A percentile compares a stretch with the other conserved stretches of the same genome.
phyloP scores from a whole-genome alignment of 2,888 invertebrate genomes.

The Xestia c-nigrum region DNA sequence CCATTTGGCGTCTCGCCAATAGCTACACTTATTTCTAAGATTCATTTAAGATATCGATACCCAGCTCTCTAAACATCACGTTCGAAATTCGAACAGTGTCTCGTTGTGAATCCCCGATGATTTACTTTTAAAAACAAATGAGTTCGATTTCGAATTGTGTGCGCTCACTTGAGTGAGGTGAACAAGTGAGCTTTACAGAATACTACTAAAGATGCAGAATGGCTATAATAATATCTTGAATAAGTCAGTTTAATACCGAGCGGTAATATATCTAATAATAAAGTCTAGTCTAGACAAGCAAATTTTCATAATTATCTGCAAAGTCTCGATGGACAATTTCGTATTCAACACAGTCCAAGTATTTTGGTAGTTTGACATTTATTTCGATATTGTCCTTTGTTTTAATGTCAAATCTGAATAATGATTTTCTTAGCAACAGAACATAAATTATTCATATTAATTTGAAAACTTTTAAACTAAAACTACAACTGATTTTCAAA shows the following conservation, averaged over 20 bases:
- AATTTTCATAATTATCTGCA: neutral
- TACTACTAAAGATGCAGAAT: neutral
- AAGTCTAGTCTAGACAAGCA: conserved; percentile 18
- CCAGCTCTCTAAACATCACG: neutral
- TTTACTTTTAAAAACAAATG: conserved; percentile 8
- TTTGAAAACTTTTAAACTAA: neutral
- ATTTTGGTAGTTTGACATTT: neutral
- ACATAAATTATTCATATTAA: neutral
- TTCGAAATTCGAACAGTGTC: conserved; percentile 6
- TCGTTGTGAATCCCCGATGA: neutral
- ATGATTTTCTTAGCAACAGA: neutral
- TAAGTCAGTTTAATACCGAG: neutral
- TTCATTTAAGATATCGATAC: neutral
- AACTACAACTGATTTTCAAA: neutral
- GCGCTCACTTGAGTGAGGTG: neutral
- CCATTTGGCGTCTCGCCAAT: conserved; percentile 29
- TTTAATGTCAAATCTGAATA: neutral
- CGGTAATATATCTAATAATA: neutral
- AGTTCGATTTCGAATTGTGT: neutral
- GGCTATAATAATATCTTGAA: neutral
- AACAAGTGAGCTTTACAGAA: neutral
- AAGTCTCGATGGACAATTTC: neutral
- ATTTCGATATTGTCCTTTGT: neutral
- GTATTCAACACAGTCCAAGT: conserved; percentile 3
- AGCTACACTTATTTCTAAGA: conserved; percentile 8